Evolutionary conservation across 1,140 invertebrate genomes (phyloP).

Genomic region (Leptinotarsa texana): DNA sequence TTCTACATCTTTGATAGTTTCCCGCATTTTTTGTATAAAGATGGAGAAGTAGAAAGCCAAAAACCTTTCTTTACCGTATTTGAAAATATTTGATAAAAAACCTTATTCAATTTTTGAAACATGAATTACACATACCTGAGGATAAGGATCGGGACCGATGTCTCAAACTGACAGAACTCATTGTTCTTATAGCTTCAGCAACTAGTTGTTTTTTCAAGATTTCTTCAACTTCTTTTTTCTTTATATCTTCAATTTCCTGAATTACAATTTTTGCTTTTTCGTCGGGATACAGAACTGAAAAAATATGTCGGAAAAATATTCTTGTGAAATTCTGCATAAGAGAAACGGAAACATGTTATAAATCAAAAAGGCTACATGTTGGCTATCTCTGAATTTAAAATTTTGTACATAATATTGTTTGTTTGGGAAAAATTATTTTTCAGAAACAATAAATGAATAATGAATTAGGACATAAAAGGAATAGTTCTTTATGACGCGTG

Average conservation of each 20-base stretch:
- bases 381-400: no score
- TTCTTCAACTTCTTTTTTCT: slow-evolving; percentile 39
- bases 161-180: neutral
- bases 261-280: slow-evolving; percentile 48
- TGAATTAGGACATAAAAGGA: no score
- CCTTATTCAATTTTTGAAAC: neutral
- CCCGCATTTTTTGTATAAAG: no score
- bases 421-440: no score
- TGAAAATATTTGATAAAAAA: neutral
- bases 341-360: neutral
- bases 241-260: slow-evolving; percentile 49
- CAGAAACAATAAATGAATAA: no score
- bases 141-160: slow-evolving; percentile 3
- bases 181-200: slow-evolving; percentile 21
- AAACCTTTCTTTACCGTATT: no score
- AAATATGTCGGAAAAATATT: neutral
- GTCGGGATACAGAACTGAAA: slow-evolving; percentile 33
- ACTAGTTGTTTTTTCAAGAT: neutral
- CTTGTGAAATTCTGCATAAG: neutral
- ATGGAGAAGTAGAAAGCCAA: no score
- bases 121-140: slow-evolving; percentile 1
- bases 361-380: no score
- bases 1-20: no score
- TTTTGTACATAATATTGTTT: no score
- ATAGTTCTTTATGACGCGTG: no score